Evolutionary conservation across 2,113 vertebrate genomes (phyloP), one percentile per base, ranked within the genome.

Genomic region (Burhinus bistriatus): DNA sequence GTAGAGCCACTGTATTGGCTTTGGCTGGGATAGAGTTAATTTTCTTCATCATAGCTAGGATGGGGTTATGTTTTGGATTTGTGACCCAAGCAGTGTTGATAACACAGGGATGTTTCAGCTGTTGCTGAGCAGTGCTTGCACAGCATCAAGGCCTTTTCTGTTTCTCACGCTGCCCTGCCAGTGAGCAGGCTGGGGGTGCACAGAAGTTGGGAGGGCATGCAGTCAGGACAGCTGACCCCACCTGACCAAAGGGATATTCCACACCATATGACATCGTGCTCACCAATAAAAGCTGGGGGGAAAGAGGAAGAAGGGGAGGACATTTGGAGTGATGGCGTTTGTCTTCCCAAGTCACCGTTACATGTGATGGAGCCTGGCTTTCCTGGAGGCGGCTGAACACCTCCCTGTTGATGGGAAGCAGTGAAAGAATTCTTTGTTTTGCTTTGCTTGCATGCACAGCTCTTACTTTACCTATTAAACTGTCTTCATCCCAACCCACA

Each of bases 141-240:
- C 11, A 23, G 9, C 3, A 1, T 9, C 72, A 55, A 73, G 49
- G 40, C 3, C 62, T 68, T 19, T 71, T 71, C 52, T 76, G 90
- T 1, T 72, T 2, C 52, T 72, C 36, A n/a, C 1, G 0, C 27
- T 2, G 2, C 17, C 30, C 47, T 4, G 2, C 9, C 38, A 78
- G 83, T 0, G 1, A 70, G 69, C 0, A 9, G 44, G n/a, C 34
- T 36, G 25, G 19, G 22, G 32, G 45, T 12, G 30, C 26, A 47
- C 57, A 49, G 44, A 16, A 38, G 19, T 0, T 42, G 22, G 26
- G n/a, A 62, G 30, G 26, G 30, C 20, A 32, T 29, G 40, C 15
- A 38, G 25, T 12, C 0, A 0, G 75, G 36, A 82, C 30, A 66
- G n/a, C 45, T 38, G 64, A 71, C 30, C 22, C 64, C 30, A 15